Conservation (phyloP, 2,797 vertebrate genomes). For the Numenius phaeopus region DNA sequence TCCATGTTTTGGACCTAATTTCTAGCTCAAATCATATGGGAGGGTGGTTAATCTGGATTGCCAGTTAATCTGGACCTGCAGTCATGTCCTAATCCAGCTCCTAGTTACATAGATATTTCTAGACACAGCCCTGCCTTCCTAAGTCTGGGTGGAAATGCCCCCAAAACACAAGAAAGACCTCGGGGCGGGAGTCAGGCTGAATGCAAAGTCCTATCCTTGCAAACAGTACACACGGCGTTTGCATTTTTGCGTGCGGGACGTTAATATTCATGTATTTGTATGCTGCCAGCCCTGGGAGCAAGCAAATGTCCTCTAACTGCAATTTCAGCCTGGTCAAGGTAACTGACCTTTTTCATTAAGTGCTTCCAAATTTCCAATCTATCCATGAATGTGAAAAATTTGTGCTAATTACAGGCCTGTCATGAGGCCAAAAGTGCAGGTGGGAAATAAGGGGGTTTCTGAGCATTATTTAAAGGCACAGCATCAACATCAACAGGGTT, state of each 20-base stretch:
- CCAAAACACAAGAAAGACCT: background rate
- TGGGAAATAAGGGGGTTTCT: background rate
- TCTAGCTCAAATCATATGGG: accelerated
- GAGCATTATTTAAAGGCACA: conserved; percentile 63
- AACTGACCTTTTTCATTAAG: conserved; percentile 81
- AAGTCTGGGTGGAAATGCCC: background rate
- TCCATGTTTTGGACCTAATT: accelerated
- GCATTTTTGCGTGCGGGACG: background rate
- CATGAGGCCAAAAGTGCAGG: conserved; percentile 69
- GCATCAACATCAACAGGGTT: background rate
- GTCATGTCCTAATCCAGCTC: background rate
- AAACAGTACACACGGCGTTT: background rate
- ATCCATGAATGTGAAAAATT: conserved; percentile 75
- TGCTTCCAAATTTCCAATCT: conserved; percentile 77
- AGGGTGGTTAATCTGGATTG: background rate
- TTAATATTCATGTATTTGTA: conserved; percentile 71
- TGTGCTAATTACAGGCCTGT: conserved; percentile 78
- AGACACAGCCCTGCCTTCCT: background rate
- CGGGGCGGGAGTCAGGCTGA: accelerated
- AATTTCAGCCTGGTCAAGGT: conserved; percentile 81
- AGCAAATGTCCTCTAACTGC: conserved; percentile 71
- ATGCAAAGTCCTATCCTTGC: background rate
- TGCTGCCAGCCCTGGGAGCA: conserved; percentile 44
- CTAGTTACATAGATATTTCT: background rate
- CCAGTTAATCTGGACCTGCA: background rate